These are phyloP conservation scores for Chrysolina oricalcia DNA, from an alignment of 2,888 invertebrate species.

Conservation along the genomic window DNA sequence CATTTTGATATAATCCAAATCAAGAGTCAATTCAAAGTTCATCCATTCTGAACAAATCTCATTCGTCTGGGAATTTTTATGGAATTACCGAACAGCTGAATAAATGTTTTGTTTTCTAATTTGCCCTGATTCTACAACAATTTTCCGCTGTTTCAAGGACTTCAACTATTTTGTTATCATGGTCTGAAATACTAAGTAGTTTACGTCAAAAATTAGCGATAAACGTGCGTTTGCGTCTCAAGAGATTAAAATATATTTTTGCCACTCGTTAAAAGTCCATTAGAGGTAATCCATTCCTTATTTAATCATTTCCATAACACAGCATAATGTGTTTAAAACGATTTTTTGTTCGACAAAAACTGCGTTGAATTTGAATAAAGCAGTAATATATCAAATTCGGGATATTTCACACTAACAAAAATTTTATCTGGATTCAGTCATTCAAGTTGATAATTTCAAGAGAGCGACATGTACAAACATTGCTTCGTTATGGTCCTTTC, in stretches of 20 bases:
- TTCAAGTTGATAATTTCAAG: no score
- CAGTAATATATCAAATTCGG: background rate
- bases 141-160: slow-evolving; percentile 10
- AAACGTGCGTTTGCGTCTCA: slow-evolving; percentile 4
- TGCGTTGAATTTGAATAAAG: slow-evolving; percentile 4
- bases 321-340: slow-evolving; percentile 5
- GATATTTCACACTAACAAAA: no score
- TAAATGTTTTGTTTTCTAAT: background rate
- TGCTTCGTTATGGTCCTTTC: no score
- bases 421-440: no score
- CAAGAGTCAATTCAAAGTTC: no score
- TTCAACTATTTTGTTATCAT: background rate
- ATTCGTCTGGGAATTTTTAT: no score
- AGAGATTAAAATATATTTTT: slow-evolving; percentile 32
- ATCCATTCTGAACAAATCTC: no score
- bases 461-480: no score
- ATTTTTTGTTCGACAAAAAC: slow-evolving; percentile 8
- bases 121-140: background rate
- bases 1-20: no score
- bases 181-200: background rate
- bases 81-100: background rate
- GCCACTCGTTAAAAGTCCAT: slow-evolving; percentile 40
- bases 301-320: background rate
- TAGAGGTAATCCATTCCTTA: slow-evolving; percentile 3
- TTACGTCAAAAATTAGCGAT: slow-evolving; percentile 5